These are phyloP conservation scores for Epinephelus awoara DNA, from an alignment of 2,797 vertebrate genomes.

Conservation along the genomic window DNA sequence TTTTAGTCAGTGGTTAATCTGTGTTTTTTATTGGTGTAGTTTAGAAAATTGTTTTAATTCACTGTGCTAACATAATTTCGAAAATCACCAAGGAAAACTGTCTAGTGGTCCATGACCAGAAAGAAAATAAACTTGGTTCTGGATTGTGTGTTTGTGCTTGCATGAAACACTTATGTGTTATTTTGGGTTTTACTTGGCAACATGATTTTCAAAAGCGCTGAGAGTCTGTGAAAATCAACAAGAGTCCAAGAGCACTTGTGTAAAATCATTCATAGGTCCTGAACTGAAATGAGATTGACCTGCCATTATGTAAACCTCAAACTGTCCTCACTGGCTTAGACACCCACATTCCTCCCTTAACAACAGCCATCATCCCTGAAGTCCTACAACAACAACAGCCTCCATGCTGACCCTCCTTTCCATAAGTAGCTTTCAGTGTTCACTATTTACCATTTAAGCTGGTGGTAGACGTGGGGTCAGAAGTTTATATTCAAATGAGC, in stretches of 20 bases:
- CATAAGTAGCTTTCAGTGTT: constrained; percentile 69
- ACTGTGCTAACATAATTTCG: constrained; percentile 14
- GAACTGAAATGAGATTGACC: constrained; percentile 66
- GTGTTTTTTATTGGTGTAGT: neutral
- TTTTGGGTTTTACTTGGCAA: constrained; percentile 64
- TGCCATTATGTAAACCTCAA: constrained; percentile 73
- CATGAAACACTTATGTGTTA: constrained; percentile 60
- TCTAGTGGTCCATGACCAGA: constrained; percentile 27
- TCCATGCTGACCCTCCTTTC: constrained; percentile 43
- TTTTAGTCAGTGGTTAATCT: neutral
- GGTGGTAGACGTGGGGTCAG: constrained; percentile 60
- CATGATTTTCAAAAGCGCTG: constrained; percentile 38
- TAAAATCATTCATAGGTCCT: constrained; percentile 59
- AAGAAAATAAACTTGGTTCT: constrained; percentile 25
- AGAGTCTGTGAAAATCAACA: constrained; percentile 49
- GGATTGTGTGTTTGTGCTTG: constrained; percentile 15
- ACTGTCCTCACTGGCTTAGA: constrained; percentile 59
- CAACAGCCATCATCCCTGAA: constrained; percentile 54
- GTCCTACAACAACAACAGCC: constrained; percentile 51
- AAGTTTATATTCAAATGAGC: constrained; percentile 74
- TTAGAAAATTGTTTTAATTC: constrained; percentile 8
- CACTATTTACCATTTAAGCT: constrained; percentile 62
- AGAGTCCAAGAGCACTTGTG: constrained; percentile 51
- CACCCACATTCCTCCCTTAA: constrained; percentile 63
- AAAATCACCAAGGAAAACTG: constrained; percentile 18